A percentile compares a stretch with the other conserved stretches of the same genome.
phyloP scores from a whole-genome alignment of 2,797 vertebrate species.

The Podargus strigoides region DNA sequence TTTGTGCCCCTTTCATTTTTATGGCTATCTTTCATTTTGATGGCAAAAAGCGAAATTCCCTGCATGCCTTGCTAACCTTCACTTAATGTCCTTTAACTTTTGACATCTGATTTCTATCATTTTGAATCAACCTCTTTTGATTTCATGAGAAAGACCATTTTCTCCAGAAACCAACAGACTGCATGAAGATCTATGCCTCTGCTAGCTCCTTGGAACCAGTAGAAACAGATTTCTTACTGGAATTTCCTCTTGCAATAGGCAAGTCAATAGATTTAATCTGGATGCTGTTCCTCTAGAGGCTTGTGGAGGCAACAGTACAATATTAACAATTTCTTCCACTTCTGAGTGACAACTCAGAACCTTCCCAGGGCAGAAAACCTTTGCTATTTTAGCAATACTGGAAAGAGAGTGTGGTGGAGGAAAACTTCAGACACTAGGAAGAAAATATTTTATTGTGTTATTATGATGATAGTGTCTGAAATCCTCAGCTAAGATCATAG shows the following conservation, averaged over 20 bases:
- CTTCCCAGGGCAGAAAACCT: background rate
- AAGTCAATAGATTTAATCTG: slow-evolving; percentile 12
- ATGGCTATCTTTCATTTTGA: background rate
- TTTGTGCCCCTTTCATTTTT: background rate
- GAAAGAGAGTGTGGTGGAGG: background rate
- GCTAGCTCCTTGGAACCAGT: background rate
- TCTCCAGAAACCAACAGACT: background rate
- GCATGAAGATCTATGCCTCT: background rate
- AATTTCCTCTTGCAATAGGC: slow-evolving; percentile 10
- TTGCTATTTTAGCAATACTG: background rate
- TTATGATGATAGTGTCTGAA: background rate
- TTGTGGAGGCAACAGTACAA: background rate
- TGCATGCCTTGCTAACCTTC: background rate
- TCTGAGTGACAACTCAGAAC: background rate
- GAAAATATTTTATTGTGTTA: background rate
- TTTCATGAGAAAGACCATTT: background rate
- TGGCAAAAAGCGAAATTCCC: background rate
- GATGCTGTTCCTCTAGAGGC: background rate
- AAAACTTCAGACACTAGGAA: background rate
- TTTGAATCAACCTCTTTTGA: background rate
- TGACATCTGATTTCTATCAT: background rate
- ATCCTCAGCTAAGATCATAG: background rate
- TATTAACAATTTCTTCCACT: background rate
- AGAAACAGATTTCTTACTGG: background rate
- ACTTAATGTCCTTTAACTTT: background rate